Conservation (phyloP, 1,140 invertebrate genomes). For the Meloidogyne chitwoodi region DNA sequence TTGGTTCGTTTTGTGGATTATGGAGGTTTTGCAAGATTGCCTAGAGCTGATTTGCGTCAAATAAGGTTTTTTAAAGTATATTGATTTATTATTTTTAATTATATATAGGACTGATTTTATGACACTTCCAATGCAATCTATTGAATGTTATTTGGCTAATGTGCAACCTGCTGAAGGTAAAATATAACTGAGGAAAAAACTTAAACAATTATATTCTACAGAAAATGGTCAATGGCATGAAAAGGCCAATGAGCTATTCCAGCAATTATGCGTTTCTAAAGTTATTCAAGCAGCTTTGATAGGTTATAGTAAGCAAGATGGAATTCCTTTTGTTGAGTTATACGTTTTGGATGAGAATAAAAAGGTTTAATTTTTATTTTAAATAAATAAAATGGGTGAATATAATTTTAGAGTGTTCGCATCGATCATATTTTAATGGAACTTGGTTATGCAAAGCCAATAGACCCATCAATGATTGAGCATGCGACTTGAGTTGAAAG, state of each 20-base stretch:
- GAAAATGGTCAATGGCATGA: conserved; percentile 37
- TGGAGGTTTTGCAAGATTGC: conserved; percentile 80
- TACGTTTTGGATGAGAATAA: conserved; percentile 42
- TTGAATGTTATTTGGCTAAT: conserved; percentile 84
- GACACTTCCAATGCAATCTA: conserved; percentile 86
- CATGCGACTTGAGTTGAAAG: neutral
- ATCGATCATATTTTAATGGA: conserved; percentile 44
- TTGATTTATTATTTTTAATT: neutral
- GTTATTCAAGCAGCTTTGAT: conserved; percentile 44
- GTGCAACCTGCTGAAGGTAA: conserved; percentile 71
- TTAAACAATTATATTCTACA: too few relatives aligned
- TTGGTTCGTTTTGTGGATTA: conserved; percentile 85
- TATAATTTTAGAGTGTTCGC: conserved; percentile 36
- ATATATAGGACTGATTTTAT: conserved; percentile 73
- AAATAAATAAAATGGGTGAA: neutral
- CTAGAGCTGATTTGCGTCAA: conserved; percentile 72
- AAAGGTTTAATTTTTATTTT: conserved; percentile 27
- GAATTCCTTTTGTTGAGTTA: conserved; percentile 41
- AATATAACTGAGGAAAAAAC: too few relatives aligned
- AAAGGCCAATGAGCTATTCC: conserved; percentile 45
- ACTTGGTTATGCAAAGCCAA: conserved; percentile 31
- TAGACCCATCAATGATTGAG: conserved; percentile 35
- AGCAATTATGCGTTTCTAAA: conserved; percentile 35
- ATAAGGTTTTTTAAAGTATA: conserved; percentile 65
- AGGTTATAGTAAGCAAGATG: conserved; percentile 36